Evolutionary conservation across 2,113 vertebrate genomes (phyloP).

Genomic region (Nanorana parkeri): DNA sequence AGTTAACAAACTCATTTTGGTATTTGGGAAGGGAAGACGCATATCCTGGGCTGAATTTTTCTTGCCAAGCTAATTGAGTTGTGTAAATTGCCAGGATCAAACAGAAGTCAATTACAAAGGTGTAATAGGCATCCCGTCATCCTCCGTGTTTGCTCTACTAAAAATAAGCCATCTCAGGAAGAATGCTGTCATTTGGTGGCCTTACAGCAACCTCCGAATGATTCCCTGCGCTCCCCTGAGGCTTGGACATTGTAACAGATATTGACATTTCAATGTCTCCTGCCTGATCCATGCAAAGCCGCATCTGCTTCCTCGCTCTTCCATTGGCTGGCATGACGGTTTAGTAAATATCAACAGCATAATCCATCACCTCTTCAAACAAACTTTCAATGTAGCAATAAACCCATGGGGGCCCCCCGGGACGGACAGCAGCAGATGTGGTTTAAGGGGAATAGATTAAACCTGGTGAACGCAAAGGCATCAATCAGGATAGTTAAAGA

Average conservation of each 20-base stretch:
- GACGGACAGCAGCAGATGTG: conserved; percentile 18
- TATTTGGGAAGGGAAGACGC: not conserved
- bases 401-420: not conserved
- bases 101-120: not conserved
- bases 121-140: conserved; percentile 22
- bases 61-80: not conserved
- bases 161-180: conserved; percentile 2
- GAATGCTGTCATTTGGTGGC: conserved; percentile 27
- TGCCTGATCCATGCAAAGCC: conserved; percentile 5
- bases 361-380: conserved; percentile 58
- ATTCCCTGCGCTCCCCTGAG: conserved; percentile 18
- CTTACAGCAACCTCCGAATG: conserved; percentile 1
- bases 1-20: not conserved
- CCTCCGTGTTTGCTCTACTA: not conserved
- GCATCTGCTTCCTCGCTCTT: not conserved
- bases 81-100: not conserved
- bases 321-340: not conserved
- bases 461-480: not conserved
- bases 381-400: conserved; percentile 38
- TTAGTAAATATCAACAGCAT: conserved; percentile 56
- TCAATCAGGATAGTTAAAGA: conserved; percentile 32
- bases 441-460: conserved; percentile 37
- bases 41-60: not conserved
- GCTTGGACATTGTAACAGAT: not conserved
- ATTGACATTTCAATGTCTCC: conserved; percentile 51